Base-by-base conservation (phyloP, 2,888 invertebrate genomes). In the Spicauda simplicius region DNA sequence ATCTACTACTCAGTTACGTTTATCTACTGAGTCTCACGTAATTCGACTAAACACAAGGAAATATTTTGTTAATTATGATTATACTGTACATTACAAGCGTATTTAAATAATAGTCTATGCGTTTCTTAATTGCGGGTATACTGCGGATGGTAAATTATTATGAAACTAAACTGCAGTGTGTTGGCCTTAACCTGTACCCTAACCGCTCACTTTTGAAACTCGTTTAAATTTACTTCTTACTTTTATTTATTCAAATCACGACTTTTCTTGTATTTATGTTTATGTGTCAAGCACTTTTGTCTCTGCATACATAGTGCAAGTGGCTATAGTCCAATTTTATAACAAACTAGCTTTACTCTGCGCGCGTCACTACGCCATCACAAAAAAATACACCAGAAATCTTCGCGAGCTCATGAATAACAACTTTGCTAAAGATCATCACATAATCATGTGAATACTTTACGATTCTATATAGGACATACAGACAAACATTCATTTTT, bases 171-270 rank as follows among this genome's bases (percentile, higher is more conserved):
- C 33, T 61, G 19, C 37, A 52, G 37, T 52, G 48, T 25, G 37
- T 70, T 45, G 77, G 72, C 78, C 78, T 78, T 76, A 76, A 75
- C 76, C 77, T 66, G 72, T 66, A 60, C 53, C 67, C 68, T 73
- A 68, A 70, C 77, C 77, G 68, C 72, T 78, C 76, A 78, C 77
- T 80, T 77, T 76, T 74, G 71, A 68, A 68, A 65, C 71, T 6
- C 67, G 68, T 54, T 54, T 54, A 20, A 25, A 20, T 25, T 20
- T 54, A 20, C 41, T 41, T 41, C 12, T 41, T 41, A 41, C 41
- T 41, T 12, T 14, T 14, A 41, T 41, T 41, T 14, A 41, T 41
- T 41, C 41, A 41, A 41, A 14, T 14, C 41, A 41, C 5, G 41
- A 41, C 10, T 33, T 33, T 33, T 33, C 33, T 33, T 33, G 33